These are phyloP conservation scores for Salminus brasiliensis DNA, from an alignment of 2,113 vertebrate species.

Conservation along the genomic window DNA sequence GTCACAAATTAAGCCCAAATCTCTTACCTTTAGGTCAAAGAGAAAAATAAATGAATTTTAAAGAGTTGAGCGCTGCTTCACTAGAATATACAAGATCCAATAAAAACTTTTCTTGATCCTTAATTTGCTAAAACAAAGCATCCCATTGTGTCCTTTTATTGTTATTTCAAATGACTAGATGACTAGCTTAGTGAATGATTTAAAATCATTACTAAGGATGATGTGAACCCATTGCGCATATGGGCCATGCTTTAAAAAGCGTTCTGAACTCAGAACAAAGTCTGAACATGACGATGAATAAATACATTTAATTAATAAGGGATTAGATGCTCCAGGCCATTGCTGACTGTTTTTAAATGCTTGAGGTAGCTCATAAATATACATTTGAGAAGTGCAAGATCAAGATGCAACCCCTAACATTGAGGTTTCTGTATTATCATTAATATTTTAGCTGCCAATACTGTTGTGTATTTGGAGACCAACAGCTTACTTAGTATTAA, in stretches of 20 bases:
- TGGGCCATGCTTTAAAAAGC: slow-evolving; percentile 63
- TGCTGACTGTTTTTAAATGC: slow-evolving; percentile 69
- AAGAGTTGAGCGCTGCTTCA: too few species aligned
- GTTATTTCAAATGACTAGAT: neutral
- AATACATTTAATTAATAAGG: slow-evolving; percentile 75
- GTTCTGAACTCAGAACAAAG: slow-evolving; percentile 64
- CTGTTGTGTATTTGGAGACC: slow-evolving; percentile 59
- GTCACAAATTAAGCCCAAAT: too few species aligned
- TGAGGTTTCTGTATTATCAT: slow-evolving; percentile 70
- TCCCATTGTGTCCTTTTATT: neutral
- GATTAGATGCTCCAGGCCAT: slow-evolving; percentile 65
- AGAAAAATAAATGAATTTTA: too few species aligned
- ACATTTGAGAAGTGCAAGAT: slow-evolving; percentile 73
- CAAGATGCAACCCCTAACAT: slow-evolving; percentile 75
- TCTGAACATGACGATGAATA: slow-evolving; percentile 73
- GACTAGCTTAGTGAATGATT: neutral
- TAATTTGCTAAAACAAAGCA: neutral
- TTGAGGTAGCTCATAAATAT: slow-evolving; percentile 75
- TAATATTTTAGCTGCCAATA: slow-evolving; percentile 56
- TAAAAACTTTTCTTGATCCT: neutral
- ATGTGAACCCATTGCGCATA: neutral
- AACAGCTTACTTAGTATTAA: slow-evolving; percentile 70
- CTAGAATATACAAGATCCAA: too few species aligned
- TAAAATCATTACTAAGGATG: neutral
- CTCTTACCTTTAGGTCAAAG: too few species aligned